These are phyloP conservation scores for Holocentrus rufus DNA, from an alignment of 2,797 vertebrate species.

Conservation along the genomic window DNA sequence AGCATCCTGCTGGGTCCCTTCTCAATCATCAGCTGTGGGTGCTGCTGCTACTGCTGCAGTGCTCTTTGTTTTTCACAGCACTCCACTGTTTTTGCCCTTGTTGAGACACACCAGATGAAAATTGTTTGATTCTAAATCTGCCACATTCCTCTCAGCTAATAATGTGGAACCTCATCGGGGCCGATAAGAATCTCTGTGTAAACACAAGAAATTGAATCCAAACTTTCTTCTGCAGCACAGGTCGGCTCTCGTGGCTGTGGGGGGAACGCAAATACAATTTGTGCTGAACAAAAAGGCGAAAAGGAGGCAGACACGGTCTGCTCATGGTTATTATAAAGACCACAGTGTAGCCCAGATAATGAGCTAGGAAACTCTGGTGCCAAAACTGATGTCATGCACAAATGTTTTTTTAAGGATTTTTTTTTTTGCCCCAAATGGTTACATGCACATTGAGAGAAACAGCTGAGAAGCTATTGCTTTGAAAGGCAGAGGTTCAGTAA, in stretches of 20 bases:
- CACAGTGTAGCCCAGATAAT: constrained; percentile 46
- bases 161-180: constrained; percentile 57
- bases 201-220: constrained; percentile 55
- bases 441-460: constrained; percentile 1
- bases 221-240: constrained; percentile 59
- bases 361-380: constrained; percentile 35
- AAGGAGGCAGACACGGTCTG: constrained; percentile 39
- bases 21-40: constrained; percentile 18
- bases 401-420: background rate
- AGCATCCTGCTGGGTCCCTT: constrained; percentile 13
- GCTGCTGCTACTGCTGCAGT: constrained; percentile 3
- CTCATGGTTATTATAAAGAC: constrained; percentile 56
- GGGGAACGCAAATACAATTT: constrained; percentile 59
- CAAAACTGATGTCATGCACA: constrained; percentile 43
- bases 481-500: constrained; percentile 4
- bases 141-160: constrained; percentile 73
- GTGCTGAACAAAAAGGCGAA: constrained; percentile 55
- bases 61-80: constrained; percentile 15
- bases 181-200: constrained; percentile 73
- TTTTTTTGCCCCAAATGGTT: constrained; percentile 28
- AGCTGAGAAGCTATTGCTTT: constrained; percentile 47
- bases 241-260: constrained; percentile 52
- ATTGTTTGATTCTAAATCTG: constrained; percentile 68
- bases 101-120: constrained; percentile 34
- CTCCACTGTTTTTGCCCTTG: constrained; percentile 28